Conservation (phyloP, 2,888 invertebrate genomes). For the Rhagium mordax region DNA sequence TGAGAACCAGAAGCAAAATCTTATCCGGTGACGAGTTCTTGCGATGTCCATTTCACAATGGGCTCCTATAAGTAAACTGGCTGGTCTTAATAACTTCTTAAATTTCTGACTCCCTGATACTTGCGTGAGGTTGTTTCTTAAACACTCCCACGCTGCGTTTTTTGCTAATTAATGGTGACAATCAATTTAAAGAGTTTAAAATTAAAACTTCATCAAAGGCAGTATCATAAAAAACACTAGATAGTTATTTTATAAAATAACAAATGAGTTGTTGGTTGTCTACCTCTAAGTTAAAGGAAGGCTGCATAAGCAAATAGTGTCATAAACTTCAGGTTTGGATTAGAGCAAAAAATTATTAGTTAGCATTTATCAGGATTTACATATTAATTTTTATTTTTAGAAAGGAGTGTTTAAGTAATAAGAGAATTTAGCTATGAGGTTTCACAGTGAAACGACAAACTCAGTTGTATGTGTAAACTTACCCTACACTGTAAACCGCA, state of each 20-base stretch:
- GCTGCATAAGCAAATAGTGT: too few species aligned
- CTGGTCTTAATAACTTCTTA: conserved; percentile 1
- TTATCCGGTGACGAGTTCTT: not conserved
- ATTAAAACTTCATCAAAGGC: not conserved
- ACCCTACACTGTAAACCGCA: not conserved
- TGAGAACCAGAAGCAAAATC: not conserved
- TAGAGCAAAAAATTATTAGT: too few species aligned
- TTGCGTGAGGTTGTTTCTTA: conserved; percentile 53
- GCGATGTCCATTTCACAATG: conserved; percentile 2
- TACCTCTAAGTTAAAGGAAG: too few species aligned
- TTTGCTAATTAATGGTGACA: conserved; percentile 32
- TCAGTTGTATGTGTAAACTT: not conserved
- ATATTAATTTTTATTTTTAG: too few species aligned
- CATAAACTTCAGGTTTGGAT: too few species aligned
- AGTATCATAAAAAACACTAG: not conserved
- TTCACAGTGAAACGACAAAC: not conserved
- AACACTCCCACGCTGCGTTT: conserved; percentile 61
- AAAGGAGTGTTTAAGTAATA: too few species aligned
- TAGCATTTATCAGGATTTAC: too few species aligned
- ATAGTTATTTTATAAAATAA: not conserved
- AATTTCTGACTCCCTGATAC: conserved; percentile 54
- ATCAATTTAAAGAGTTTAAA: conserved; percentile 2
- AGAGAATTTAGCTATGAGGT: not conserved
- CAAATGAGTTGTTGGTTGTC: too few species aligned
- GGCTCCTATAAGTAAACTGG: not conserved